Evolutionary conservation across 2,888 invertebrate species (phyloP), one percentile per base, ranked within the genome.

Genomic region (Ganaspis brasiliensis): DNA sequence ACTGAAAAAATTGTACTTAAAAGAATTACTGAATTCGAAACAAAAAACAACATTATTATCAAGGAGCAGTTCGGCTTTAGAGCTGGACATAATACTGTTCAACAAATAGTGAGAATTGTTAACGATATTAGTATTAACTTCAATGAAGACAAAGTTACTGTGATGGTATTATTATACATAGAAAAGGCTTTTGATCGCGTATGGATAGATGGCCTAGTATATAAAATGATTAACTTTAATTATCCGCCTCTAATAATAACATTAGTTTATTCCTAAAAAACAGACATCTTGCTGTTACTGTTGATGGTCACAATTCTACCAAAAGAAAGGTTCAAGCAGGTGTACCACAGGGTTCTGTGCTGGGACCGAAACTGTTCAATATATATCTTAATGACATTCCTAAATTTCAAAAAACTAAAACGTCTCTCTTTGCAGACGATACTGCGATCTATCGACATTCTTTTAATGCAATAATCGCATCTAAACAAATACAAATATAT

Each of bases 141-240:
- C 19, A 87, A 88, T 73, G 79, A 78, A 75, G 79, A 84, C 5
- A 81, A 84, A 12, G 73, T 76, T 0, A 88, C 87, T 5, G 82
- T 82, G 0, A 82, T 88, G 80, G 73, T 85, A 0, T 79, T 89
- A 26, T 74, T 90, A 31, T 87, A 89, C 57, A 86, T 89, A n/a
- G 84, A 87, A 77, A 88, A 88, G 79, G 89, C 89, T 0, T 91
- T 91, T 61, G 87, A 90, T 74, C 83, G 81, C 70, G 87, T 89
- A 0, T 88, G 89, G 86, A 82, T 84, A 21, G 75, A 84, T 6
- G 87, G 86, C 1, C 85, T 90, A 78, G 31, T 87, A 0, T 83
- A 80, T 9, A 55, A 55, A 55, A 4, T 55, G 55, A 55, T 55
- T 16, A 72, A 80, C 57, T 57, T 74, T 24, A 74, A 82, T 40